Evolutionary conservation across 1,140 invertebrate species (phyloP), one percentile per base, ranked within the genome.

Genomic region (Eriosoma lanigerum): DNA sequence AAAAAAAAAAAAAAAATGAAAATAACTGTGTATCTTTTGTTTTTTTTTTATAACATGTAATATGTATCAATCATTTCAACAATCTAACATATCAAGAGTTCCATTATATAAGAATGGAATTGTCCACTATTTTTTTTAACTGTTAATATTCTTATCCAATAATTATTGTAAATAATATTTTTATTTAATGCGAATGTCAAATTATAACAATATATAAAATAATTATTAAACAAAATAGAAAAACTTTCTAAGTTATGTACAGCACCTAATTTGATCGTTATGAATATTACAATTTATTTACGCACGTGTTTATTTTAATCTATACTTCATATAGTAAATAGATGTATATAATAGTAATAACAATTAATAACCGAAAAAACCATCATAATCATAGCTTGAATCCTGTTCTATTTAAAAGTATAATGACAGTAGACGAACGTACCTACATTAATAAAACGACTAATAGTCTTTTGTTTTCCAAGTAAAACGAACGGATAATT

Each of bases 391-490:
- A n/a, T 10, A 24, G 68, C n/a, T 46, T 52, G 50, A 56, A 52
- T 75, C 29, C 24, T 56, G 73, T 38, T 32, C 15, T 44, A 38
- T 58, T 38, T 56, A 76, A 76, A 3, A 60, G n/a, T 17, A 26
- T 60, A 58, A 58, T 46, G 73, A 78, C 54, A 17, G 29, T 15
- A 15, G 62, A 68, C 64, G 38, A 58, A 58, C 72, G 32, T 54
- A 32, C 50, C 3, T 0, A 60, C 73, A 78, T 78, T 78, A 78
- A 78, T 62, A 78, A 60, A 78, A 60, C 21, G n/a, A 78, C 73
- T 78, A 78, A 78, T 78, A 78, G 54, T 26, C 73, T 78, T 78
- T 78, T 78, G 73, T 78, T 78, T 60, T 58, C 32, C 21, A 21
- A 21, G 52, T 56, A 60, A 44, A 78, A 60, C 56, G 52, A 24